These are phyloP conservation scores for Falco naumanni DNA, from an alignment of 2,797 vertebrate species.

Conservation along the genomic window DNA sequence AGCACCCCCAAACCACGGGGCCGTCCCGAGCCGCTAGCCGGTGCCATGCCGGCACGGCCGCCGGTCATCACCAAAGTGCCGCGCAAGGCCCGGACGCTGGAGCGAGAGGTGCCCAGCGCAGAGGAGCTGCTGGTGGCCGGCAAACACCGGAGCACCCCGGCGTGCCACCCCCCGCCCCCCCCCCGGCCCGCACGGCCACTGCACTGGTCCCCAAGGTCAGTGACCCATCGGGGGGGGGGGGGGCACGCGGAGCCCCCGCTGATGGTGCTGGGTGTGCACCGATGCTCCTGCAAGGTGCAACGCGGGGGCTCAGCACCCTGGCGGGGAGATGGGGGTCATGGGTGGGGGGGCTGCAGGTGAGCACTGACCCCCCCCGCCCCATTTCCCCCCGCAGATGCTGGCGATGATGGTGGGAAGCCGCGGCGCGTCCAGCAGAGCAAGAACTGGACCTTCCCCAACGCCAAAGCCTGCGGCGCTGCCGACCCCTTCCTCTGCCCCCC, in stretches of 20 bases:
- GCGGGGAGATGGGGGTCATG: fast-evolving
- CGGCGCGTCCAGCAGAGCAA: constrained; percentile 80
- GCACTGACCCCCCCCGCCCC: background rate
- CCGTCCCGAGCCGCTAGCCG: constrained; percentile 75
- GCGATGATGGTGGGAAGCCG: constrained; percentile 77
- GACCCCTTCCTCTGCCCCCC: constrained; percentile 89
- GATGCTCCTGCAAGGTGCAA: fast-evolving
- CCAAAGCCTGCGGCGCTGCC: constrained; percentile 79
- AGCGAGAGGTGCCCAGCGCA: constrained; percentile 86
- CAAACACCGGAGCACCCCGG: constrained; percentile 80
- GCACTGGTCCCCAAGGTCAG: constrained; percentile 81
- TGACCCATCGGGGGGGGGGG: background rate
- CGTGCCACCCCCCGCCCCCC: constrained; percentile 70
- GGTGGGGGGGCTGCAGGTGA: constrained; percentile 64
- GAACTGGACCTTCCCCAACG: constrained; percentile 95
- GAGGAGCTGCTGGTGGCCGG: constrained; percentile 82
- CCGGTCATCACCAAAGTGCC: constrained; percentile 81
- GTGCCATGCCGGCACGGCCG: constrained; percentile 67
- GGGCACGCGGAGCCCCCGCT: too few species aligned
- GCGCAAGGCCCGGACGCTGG: constrained; percentile 91
- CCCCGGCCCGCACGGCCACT: constrained; percentile 60
- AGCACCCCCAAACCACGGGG: constrained; percentile 85
- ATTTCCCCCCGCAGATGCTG: constrained; percentile 64
- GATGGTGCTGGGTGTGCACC: background rate
- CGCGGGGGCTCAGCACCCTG: fast-evolving